Evolutionary conservation across 2,888 invertebrate genomes (phyloP).

Genomic region (Drosophila neotestacea): DNA sequence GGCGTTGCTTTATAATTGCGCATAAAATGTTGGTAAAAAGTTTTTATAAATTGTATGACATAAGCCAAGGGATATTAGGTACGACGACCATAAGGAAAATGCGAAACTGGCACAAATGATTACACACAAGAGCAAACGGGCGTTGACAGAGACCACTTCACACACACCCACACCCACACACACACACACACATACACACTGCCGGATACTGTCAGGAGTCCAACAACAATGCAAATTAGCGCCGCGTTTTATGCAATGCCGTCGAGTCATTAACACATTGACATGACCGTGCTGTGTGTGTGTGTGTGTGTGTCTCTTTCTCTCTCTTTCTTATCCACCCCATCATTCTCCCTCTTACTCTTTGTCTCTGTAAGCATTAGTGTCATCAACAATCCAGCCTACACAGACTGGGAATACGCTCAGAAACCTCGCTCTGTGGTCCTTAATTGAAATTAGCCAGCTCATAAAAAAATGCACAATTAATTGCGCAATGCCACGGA

Average conservation of each 20-base stretch:
- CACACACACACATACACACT: slow-evolving; percentile 7
- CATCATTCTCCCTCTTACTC: neutral
- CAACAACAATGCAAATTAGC: slow-evolving; percentile 64
- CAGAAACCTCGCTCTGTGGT: slow-evolving; percentile 13
- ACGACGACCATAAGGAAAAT: slow-evolving; percentile 7
- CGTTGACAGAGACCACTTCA: slow-evolving; percentile 55
- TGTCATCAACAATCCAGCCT: slow-evolving; percentile 54
- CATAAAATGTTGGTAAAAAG: slow-evolving; percentile 43
- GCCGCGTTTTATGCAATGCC: slow-evolving; percentile 65
- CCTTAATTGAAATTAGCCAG: slow-evolving; percentile 47
- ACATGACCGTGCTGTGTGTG: slow-evolving; percentile 29
- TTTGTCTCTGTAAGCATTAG: slow-evolving; percentile 46
- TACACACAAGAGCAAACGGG: slow-evolving; percentile 40
- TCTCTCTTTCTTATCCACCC: neutral
- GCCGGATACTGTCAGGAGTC: slow-evolving; percentile 13
- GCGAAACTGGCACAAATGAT: slow-evolving; percentile 60
- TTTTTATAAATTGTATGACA: slow-evolving; percentile 61
- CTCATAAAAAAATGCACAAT: slow-evolving; percentile 29
- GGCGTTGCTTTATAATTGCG: slow-evolving; percentile 30
- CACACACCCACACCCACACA: slow-evolving; percentile 30
- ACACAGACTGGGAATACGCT: slow-evolving; percentile 30
- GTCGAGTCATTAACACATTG: slow-evolving; percentile 69
- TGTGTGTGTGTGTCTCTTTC: slow-evolving; percentile 2
- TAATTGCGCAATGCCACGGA: slow-evolving; percentile 29
- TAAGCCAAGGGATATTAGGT: slow-evolving; percentile 39